Conservation (phyloP, 2,113 vertebrate genomes). For the Syngnathus typhle region DNA sequence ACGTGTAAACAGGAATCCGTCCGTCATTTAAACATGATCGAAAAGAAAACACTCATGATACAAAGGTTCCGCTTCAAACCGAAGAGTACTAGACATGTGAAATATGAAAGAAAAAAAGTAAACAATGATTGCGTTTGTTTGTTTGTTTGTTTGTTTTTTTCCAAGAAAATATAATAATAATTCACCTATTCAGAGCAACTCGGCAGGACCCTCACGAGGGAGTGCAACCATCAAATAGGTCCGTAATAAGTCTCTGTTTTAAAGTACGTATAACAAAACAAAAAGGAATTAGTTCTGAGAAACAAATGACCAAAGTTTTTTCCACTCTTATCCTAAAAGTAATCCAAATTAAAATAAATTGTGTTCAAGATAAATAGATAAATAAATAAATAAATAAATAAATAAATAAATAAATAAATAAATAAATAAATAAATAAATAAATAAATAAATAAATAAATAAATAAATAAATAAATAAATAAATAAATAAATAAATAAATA, state of each 20-base stretch:
- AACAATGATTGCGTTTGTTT: neutral
- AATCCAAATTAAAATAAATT: neutral
- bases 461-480: too few species aligned
- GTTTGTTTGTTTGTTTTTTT: neutral
- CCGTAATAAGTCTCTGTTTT: slow-evolving; percentile 42
- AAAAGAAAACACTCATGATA: neutral
- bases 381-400: too few species aligned
- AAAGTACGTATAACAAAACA: neutral
- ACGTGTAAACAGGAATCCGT: slow-evolving; percentile 1
- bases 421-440: too few species aligned
- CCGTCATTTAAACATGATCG: neutral
- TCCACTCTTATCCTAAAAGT: neutral
- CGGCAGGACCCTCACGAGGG: slow-evolving; percentile 39
- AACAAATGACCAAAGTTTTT: neutral
- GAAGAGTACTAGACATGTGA: neutral
- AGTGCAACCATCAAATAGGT: slow-evolving; percentile 28
- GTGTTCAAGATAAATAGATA: too few species aligned
- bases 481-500: too few species aligned
- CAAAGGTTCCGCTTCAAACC: neutral
- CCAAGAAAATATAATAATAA: too few species aligned
- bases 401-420: too few species aligned
- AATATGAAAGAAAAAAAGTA: neutral
- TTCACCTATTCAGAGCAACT: neutral
- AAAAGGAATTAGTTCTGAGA: neutral
- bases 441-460: too few species aligned